Base-by-base conservation (phyloP, 2,888 invertebrate genomes). In the Cordilura impudica region DNA sequence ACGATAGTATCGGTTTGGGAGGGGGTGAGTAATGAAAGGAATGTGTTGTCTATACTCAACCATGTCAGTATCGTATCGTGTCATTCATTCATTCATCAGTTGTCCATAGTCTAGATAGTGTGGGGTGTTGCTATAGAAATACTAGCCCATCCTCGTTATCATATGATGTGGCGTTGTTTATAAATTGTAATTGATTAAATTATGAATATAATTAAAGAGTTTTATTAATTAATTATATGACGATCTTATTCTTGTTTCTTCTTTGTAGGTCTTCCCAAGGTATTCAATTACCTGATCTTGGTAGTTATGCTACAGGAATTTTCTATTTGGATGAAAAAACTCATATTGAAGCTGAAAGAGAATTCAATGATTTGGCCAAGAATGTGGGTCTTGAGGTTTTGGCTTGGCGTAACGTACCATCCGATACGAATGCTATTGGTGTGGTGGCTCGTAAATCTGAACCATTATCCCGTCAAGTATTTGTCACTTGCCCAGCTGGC, bases 381-480 rank as follows among this genome's bases (percentile, higher is more conserved):
- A 95, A 94, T 84, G 92, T 96, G 87, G 94, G 93, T 26, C 91
- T 98, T 83, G 92, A 94, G 90, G 94, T 99, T 75, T 89, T 99
- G 78, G 95, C 95, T 87, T 99, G 99, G 99, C 94, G 99, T 83
- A 95, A 95, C 39, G 96, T 99, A 69, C 98, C 98, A 26, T 95
- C 95, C 61, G 94, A 98, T 90, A 94, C 94, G 87, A 91, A 94
- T 69, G 93, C 94, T 82, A 96, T 99, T 86, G 99, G 97, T 86
- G 97, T 83, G 84, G 98, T 98, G 86, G 99, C 99, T 72, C 94
- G 94, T 86, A 96, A 95, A 90, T 96, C 95, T 85, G 99, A 99
- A 91, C 99, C 99, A 43, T 93, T 95, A 88, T 98, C 99, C 92
- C 94, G 97, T 84, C 99, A 99, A 92, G 98, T 98, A 83, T 95